A percentile compares a stretch with the other conserved stretches of the same genome.
Conservation (phyloP, 1,140 invertebrate species). For the Temnothorax nylanderi region DNA sequence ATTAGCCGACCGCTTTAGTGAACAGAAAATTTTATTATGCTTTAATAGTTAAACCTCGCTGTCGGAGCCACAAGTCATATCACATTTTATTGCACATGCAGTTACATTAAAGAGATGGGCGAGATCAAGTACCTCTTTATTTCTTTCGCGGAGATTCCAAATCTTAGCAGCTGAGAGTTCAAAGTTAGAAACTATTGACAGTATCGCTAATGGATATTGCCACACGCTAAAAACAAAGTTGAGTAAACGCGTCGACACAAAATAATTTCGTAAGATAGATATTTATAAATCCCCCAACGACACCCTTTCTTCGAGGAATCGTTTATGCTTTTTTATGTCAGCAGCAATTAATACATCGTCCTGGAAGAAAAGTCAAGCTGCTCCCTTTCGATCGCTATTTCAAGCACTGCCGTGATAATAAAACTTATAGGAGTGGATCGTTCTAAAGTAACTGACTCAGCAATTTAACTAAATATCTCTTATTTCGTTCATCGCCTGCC, state of each 20-base stretch:
- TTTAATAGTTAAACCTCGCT: conserved; percentile 16
- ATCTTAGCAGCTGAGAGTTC: neutral
- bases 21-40: conserved; percentile 24
- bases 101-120: neutral
- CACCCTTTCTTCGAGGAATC: neutral
- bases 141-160: neutral
- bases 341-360: conserved; percentile 19
- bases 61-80: neutral
- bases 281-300: conserved; percentile 44
- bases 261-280: conserved; percentile 35
- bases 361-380: neutral
- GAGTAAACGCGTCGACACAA: neutral
- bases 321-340: neutral
- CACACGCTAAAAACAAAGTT: neutral
- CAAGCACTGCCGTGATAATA: neutral
- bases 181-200: neutral
- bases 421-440: neutral
- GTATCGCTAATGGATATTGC: neutral
- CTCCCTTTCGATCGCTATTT: conserved; percentile 24
- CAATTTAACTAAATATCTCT: neutral
- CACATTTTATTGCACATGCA: neutral
- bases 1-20: conserved; percentile 29
- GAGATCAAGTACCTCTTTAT: neutral
- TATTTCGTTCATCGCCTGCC: neutral
- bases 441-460: neutral